Evolutionary conservation across 2,797 vertebrate genomes (phyloP).

Genomic region (Tokudaia tokunoshimensis): DNA sequence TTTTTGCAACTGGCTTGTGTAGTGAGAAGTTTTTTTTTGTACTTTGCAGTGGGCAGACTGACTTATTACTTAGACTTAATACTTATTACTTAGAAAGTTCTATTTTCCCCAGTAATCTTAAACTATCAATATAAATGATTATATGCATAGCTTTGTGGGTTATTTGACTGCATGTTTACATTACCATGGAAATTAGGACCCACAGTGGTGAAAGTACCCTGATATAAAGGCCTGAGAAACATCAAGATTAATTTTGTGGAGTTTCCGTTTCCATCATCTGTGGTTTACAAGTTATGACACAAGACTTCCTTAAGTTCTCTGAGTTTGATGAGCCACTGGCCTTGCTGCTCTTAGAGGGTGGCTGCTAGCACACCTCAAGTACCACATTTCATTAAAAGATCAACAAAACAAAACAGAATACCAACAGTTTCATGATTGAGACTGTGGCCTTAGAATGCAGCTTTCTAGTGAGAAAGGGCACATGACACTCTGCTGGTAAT

Average conservation of each 20-base stretch:
- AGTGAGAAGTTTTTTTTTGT: background rate
- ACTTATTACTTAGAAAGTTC: background rate
- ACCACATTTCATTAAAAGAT: background rate
- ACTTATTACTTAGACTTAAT: background rate
- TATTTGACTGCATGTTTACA: background rate
- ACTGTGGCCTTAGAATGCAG: background rate
- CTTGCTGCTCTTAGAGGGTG: background rate
- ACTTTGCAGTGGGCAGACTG: background rate
- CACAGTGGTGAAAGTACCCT: too few relatives aligned
- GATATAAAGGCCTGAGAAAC: background rate
- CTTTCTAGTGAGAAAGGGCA: background rate
- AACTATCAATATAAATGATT: background rate
- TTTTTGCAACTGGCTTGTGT: background rate
- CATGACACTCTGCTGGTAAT: background rate
- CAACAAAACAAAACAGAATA: background rate
- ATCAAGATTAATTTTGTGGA: background rate
- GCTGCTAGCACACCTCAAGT: background rate
- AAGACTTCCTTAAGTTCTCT: background rate
- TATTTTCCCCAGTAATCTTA: background rate
- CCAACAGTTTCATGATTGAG: background rate
- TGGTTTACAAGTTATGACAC: background rate
- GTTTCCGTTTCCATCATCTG: background rate
- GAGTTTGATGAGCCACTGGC: background rate
- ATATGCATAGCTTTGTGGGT: background rate
- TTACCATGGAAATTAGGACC: background rate